Conservation (phyloP, 2,113 vertebrate species). For the Notothenia coriiceps region DNA sequence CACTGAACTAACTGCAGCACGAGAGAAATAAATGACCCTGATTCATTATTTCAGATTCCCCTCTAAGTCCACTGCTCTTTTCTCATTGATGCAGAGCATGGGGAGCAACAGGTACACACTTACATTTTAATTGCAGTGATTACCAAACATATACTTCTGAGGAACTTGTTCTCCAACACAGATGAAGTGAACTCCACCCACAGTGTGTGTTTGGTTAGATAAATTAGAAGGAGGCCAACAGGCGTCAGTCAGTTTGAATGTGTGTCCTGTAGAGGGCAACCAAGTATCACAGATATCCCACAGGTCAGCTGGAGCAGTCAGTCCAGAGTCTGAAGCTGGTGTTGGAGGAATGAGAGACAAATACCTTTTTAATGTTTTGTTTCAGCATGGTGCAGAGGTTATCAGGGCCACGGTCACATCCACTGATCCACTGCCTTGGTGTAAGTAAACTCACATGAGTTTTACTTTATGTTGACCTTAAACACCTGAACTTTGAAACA, state of each 20-base stretch:
- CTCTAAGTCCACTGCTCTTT: neutral
- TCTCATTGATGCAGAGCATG: neutral
- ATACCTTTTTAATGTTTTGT: neutral
- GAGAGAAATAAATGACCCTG: neutral
- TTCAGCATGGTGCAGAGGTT: neutral
- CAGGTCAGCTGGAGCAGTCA: neutral
- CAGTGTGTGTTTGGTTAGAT: neutral
- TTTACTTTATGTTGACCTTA: neutral
- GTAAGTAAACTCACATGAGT: neutral
- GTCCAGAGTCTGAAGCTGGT: neutral
- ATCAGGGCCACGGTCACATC: no score
- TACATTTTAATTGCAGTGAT: neutral
- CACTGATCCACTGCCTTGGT: no score
- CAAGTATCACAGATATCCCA: conserved; percentile 36
- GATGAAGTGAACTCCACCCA: neutral
- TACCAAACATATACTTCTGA: neutral
- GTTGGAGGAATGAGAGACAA: neutral
- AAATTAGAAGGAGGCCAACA: neutral
- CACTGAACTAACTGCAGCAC: neutral
- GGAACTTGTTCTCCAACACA: neutral
- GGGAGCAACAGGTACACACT: neutral
- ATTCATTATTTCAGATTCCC: neutral
- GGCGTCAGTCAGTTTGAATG: neutral
- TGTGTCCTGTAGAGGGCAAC: conserved; percentile 69
- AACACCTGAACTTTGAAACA: neutral